Evolutionary conservation across 2,888 invertebrate genomes (phyloP).

Genomic region (Synergus umbraculus): DNA sequence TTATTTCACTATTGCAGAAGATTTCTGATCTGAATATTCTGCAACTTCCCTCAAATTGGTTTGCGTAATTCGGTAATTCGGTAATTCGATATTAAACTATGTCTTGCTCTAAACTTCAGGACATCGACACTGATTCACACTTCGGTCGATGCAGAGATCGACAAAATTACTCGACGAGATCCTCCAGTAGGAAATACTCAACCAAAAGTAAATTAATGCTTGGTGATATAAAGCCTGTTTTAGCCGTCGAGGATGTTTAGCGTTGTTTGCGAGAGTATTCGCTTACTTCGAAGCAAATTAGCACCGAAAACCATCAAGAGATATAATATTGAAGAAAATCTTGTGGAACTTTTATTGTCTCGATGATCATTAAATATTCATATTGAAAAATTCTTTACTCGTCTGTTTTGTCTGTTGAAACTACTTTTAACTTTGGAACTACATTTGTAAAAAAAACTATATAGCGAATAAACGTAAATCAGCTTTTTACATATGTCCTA

Average conservation of each 20-base stretch:
- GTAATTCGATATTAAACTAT: not conserved
- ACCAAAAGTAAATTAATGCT: slow-evolving; percentile 53
- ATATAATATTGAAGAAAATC: slow-evolving; percentile 53
- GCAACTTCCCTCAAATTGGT: not conserved
- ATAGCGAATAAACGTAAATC: not conserved
- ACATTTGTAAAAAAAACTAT: not conserved
- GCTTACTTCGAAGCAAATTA: slow-evolving; percentile 59
- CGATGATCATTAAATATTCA: not conserved
- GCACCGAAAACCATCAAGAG: slow-evolving; percentile 55
- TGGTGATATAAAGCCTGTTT: slow-evolving; percentile 63
- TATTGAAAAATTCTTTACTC: not conserved
- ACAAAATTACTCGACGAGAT: slow-evolving; percentile 41
- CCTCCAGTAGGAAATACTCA: slow-evolving; percentile 40
- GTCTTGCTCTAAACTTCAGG: not conserved
- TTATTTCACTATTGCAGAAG: no score
- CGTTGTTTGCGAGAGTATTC: slow-evolving; percentile 51
- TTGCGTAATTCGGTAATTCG: not conserved
- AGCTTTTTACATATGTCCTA: not conserved
- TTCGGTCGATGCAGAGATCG: not conserved
- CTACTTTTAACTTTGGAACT: not conserved
- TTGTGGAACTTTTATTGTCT: not conserved
- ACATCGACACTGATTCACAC: not conserved
- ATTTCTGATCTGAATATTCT: no score
- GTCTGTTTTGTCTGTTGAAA: not conserved
- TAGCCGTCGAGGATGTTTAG: slow-evolving; percentile 58